A percentile compares a stretch with the other conserved stretches of the same genome.
phyloP scores from a whole-genome alignment of 2,797 vertebrate species.

The Schizothorax lantsangensis region DNA sequence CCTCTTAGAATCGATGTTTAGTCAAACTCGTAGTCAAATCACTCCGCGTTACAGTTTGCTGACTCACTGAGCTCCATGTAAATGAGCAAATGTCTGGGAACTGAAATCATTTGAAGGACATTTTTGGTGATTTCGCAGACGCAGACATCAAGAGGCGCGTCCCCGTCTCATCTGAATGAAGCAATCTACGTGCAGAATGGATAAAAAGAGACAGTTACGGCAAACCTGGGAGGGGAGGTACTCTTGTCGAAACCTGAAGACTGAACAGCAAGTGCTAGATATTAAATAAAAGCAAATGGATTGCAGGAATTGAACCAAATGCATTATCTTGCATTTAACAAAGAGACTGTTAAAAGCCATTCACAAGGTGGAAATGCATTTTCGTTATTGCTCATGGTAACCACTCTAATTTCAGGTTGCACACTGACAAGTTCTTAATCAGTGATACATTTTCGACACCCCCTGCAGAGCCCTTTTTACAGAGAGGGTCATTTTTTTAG shows the following conservation, averaged over 20 bases:
- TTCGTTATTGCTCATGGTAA: constrained; percentile 50
- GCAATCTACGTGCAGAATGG: constrained; percentile 6
- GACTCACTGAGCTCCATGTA: constrained; percentile 10
- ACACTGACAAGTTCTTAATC: constrained; percentile 54
- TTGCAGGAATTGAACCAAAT: constrained; percentile 58
- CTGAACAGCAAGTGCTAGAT: constrained; percentile 41
- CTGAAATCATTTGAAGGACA: constrained; percentile 31
- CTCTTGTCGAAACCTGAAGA: constrained; percentile 27
- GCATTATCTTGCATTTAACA: constrained; percentile 56
- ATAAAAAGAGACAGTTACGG: not conserved
- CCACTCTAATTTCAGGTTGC: constrained; percentile 58
- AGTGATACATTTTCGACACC: constrained; percentile 56
- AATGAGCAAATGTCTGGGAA: constrained; percentile 29
- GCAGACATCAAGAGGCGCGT: not conserved
- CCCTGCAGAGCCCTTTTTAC: constrained; percentile 58
- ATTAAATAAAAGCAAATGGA: constrained; percentile 60
- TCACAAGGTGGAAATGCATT: constrained; percentile 53
- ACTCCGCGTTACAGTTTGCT: not conserved
- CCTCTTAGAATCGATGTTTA: not conserved
- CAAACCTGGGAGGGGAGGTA: constrained; percentile 22
- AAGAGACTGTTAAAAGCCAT: constrained; percentile 59
- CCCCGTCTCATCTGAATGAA: not conserved
- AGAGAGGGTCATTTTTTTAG: constrained; percentile 25
- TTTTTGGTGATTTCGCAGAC: constrained; percentile 28
- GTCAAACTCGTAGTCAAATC: constrained; percentile 3